Evolutionary conservation across 2,888 invertebrate genomes (phyloP), one percentile per base, ranked within the genome.

Genomic region (Drosophila lutescens): DNA sequence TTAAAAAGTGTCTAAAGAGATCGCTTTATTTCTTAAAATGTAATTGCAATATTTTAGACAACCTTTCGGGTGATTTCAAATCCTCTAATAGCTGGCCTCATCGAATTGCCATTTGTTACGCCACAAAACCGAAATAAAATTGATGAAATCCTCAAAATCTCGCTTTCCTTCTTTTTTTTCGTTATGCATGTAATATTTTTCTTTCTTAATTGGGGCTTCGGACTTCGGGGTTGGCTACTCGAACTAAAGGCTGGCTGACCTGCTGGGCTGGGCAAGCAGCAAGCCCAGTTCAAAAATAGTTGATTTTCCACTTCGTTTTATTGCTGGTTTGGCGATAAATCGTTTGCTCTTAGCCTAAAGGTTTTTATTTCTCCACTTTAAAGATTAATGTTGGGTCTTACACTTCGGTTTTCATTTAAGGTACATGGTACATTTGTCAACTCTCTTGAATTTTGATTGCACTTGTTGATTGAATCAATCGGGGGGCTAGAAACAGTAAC

Each of bases 221-320:
- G 38, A 32, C 49, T 34, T 20, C 17, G 44, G 56, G 55, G n/a
- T 8, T 43, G 50, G 51, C 47, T 49, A 53, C 46, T 79, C 78
- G 81, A 82, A 86, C 81, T 86, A 58, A 61, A 30, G 47, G 76
- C 67, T 72, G 68, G 74, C 86, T 82, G 71, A 51, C 58, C 74
- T 82, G 83, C 80, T 81, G 81, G 81, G 81, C 86, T 86, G 86
- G 83, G 74, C 80, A 78, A 68, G 66, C 83, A 83, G 83, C 86
- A 72, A 74, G 83, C 74, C 62, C 55, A 82, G 81, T 82, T 82
- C 86, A 82, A 75, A 56, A 40, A 56, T 55, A 55, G 51, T 69
- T 44, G 15, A 38, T 36, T 57, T 49, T 60, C 15, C 49, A 46
- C 13, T 54, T 44, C 55, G 50, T 50, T 65, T 54, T 30, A 40